Evolutionary conservation across 2,113 vertebrate species (phyloP).

Genomic region (Actenoides lindsayi): DNA sequence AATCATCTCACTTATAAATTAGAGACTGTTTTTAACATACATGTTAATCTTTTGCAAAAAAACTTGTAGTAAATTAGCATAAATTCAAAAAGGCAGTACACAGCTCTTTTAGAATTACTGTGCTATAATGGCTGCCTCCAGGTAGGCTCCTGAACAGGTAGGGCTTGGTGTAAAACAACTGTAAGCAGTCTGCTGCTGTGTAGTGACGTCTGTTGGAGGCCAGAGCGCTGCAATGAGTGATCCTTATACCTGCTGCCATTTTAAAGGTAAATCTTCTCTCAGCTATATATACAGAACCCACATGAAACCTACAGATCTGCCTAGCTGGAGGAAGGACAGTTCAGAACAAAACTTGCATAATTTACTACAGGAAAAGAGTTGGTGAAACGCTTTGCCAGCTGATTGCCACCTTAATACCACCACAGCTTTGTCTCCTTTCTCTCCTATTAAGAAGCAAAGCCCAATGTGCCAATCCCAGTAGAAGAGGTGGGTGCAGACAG

Average conservation of each 20-base stretch:
- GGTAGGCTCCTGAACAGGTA: not conserved
- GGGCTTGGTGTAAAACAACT: not conserved
- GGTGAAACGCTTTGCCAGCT: not conserved
- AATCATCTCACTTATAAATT: not conserved
- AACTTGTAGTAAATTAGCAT: not conserved
- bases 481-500: not conserved
- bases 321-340: not conserved
- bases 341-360: not conserved
- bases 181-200: not conserved
- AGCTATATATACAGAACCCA: not conserved
- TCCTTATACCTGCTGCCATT: not conserved
- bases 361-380: not conserved
- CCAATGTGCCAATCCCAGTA: not conserved
- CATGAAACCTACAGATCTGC: not conserved
- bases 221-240: not conserved
- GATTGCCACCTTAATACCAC: not conserved
- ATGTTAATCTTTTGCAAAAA: not conserved
- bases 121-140: not conserved
- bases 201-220: not conserved
- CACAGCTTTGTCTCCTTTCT: not conserved
- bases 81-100: not conserved
- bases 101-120: not conserved
- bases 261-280: not conserved
- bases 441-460: not conserved
- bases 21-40: not conserved